These are phyloP conservation scores for Drosophila melanica DNA, from an alignment of 1,140 invertebrate genomes.

Conservation along the genomic window DNA sequence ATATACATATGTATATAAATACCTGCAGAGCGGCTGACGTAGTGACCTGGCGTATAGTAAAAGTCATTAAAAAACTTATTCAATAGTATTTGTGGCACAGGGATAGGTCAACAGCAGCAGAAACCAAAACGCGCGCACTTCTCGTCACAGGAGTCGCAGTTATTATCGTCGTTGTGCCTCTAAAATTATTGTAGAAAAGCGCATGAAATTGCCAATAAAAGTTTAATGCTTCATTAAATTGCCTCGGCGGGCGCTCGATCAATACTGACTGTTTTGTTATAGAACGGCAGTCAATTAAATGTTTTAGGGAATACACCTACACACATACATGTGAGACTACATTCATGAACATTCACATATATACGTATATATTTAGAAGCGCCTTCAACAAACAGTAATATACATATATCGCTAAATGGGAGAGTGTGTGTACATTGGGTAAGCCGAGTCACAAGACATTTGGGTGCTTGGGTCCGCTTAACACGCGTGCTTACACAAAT, in stretches of 20 bases:
- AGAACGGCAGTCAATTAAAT: constrained; percentile 69
- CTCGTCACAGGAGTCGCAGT: constrained; percentile 35
- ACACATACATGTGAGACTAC: constrained; percentile 20
- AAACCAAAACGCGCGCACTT: constrained; percentile 66
- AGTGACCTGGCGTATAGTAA: constrained; percentile 72
- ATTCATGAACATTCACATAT: constrained; percentile 8
- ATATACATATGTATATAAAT: constrained; percentile 10
- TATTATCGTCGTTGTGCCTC: constrained; percentile 50
- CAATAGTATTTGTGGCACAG: constrained; percentile 74
- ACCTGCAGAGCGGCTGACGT: constrained; percentile 55
- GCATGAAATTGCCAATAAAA: constrained; percentile 67
- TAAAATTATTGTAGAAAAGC: constrained; percentile 64
- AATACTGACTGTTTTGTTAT: constrained; percentile 40
- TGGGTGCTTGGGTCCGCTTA: constrained; percentile 23
- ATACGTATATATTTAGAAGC: constrained; percentile 12
- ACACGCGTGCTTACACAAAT: constrained; percentile 50
- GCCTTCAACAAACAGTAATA: constrained; percentile 18
- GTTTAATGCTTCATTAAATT: constrained; percentile 73
- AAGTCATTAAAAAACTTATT: constrained; percentile 82
- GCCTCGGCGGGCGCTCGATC: constrained; percentile 57
- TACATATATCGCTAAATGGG: constrained; percentile 11
- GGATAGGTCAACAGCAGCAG: constrained; percentile 3
- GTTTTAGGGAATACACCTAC: constrained; percentile 52
- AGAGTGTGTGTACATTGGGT: constrained; percentile 14
- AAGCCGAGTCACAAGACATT: constrained; percentile 21